Evolutionary conservation across 1,140 invertebrate genomes (phyloP), one percentile per base, ranked within the genome.

Genomic region (Zeugodacus cucurbitae): DNA sequence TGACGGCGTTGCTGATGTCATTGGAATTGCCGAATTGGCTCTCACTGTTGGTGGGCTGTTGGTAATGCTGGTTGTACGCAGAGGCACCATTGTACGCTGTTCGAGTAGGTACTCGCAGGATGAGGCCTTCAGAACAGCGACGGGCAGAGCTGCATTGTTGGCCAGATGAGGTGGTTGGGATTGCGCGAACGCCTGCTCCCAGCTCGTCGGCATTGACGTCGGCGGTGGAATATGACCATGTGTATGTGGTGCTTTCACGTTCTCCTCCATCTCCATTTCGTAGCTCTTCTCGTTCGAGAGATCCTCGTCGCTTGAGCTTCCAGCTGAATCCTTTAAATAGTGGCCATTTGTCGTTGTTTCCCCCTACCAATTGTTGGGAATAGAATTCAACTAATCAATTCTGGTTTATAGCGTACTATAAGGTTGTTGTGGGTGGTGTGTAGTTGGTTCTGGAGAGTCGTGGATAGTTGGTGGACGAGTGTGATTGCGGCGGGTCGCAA

Each of bases 341-440:
- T 93, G 92, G 92, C 92, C 92, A 93, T 93, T 93, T 92, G 92
- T 92, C 92, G 92, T 92, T 92, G 92, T 91, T 93, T 93, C 92
- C 92, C 92, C 92, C 92, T 93, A 93, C 92, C 92, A 93, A 93
- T 93, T 93, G 91, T 93, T 93, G 89, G 92, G 91, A 93, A 93
- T 93, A 93, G 92, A 93, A 92, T 92, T 93, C 92, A 93, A 93
- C 92, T 93, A 93, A 93, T 93, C 92, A 93, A 93, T 93, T 93
- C 92, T 93, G 92, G 92, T 92, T 93, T 91, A 91, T 90, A 92
- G 91, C 91, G 89, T 91, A 88, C 90, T 90, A 90, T 82, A 82
- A 82, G 89, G 90, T 59, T 59, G 85, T 57, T 34, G 29, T 86
- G 11, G 26, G 14, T 37, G 54, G 48, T 59, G 85, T 59, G 57